A percentile compares a stretch with the other conserved stretches of the same genome.
Conservation (phyloP, 2,888 invertebrate genomes). For the Megaustenia siamemsis region DNA sequence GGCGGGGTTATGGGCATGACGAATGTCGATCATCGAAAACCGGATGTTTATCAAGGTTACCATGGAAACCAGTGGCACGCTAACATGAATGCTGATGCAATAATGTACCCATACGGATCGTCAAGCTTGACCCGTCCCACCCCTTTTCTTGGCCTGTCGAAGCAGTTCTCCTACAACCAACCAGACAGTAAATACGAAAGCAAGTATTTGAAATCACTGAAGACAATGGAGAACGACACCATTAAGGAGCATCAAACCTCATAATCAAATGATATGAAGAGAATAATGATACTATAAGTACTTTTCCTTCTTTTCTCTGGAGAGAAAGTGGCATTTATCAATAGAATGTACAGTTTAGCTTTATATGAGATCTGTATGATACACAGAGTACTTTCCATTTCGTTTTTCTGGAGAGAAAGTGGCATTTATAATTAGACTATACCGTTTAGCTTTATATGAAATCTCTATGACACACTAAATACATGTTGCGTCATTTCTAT, state of each 20-base stretch:
- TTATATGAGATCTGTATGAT: too few relatives aligned
- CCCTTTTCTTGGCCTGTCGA: slow-evolving; percentile 57
- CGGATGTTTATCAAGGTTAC: slow-evolving; percentile 45
- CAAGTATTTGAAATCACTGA: slow-evolving; percentile 56
- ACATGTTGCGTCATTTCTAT: too few relatives aligned
- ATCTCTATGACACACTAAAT: too few relatives aligned
- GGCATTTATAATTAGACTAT: too few relatives aligned
- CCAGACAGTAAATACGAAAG: slow-evolving; percentile 52
- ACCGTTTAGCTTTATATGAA: too few relatives aligned
- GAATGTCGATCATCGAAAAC: slow-evolving; percentile 36
- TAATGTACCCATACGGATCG: slow-evolving; percentile 57
- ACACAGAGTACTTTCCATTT: too few relatives aligned
- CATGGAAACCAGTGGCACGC: slow-evolving; percentile 49
- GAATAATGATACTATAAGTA: too few relatives aligned
- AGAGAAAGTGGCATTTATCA: too few relatives aligned
- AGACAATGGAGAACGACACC: slow-evolving; percentile 53
- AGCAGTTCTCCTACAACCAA: slow-evolving; percentile 55
- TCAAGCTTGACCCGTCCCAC: slow-evolving; percentile 58
- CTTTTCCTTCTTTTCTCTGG: too few relatives aligned
- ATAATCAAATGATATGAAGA: neutral
- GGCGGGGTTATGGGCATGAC: slow-evolving; percentile 48
- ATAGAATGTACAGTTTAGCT: too few relatives aligned
- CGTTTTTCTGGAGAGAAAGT: too few relatives aligned
- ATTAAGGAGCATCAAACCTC: slow-evolving; percentile 50
- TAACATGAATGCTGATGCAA: slow-evolving; percentile 51